Evolutionary conservation across 2,888 invertebrate species (phyloP), one percentile per base, ranked within the genome.

Genomic region (Masnerella sp.): DNA sequence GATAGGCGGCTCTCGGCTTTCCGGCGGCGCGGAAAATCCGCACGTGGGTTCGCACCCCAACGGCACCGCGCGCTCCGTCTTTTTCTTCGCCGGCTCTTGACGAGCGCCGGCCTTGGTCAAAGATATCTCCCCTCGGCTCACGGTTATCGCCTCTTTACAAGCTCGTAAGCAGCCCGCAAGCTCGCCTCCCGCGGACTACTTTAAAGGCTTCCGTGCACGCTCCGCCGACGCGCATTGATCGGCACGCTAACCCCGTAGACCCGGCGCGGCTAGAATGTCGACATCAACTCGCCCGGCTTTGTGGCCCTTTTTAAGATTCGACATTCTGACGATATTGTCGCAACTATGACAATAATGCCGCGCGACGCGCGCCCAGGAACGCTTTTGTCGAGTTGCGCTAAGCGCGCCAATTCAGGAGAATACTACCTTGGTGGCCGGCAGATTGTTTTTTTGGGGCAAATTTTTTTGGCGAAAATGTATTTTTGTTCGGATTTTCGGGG

Each of bases 101-200:
- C n/a, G n/a, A n/a, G n/a, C n/a, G n/a, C 36, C 18, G 9, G 5
- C 17, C 11, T 17, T 17, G 45, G 70, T 61, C 47, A 64, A 71
- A 45, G 58, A 59, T 71, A 54, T 32, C 38, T 15, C 51, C 52
- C 71, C 69, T 69, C 67, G 79, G 82, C 82, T 84, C 85, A 85
- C 80, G 85, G 83, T 84, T 84, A 84, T 84, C 84, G 83, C 81
- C 83, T 84, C 85, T 85, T 85, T 84, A 82, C 83, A 83, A 84
- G 83, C 83, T 85, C 83, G 80, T 85, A 85, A 83, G 82, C 81
- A 81, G 79, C 78, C 82, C 80, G 78, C 83, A 81, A 83, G 82
- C 82, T 82, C 80, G 73, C 77, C 77, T 73, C 79, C 67, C 75
- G 70, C 73, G 58, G 79, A 81, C 80, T 80, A 82, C 81, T 83